Base-by-base conservation (phyloP, 2,888 invertebrate species). In the Acleris holmiana region DNA sequence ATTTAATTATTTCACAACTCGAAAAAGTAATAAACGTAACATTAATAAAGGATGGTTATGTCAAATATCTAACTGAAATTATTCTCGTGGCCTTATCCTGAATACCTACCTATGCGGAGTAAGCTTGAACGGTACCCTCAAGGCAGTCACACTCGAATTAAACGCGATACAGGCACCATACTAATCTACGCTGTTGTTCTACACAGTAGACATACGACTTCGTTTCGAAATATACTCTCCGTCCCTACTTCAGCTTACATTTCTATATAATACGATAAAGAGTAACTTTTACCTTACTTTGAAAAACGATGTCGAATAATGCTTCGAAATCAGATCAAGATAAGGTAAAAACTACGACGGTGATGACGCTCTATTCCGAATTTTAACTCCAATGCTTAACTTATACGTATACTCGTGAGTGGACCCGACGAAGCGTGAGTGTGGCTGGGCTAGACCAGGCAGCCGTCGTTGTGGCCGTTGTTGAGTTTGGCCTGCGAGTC, bases 401-500 rank as follows among this genome's bases (percentile, higher is more conserved):
- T 77, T 84, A 86, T 83, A 88, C 88, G 88, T 89, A 88, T 88
- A 89, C 87, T 82, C 83, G 80, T 84, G 84, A 78, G 83, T 44
- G 90, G 90, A 90, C 89, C 89, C 89, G 82, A 84, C 82, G 75
- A 76, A 76, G 74, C 53, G 55, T 61, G 54, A 17, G 35, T 70
- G 62, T 63, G 49, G 56, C 64, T 68, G 69, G 68, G 72, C 89
- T 93, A 94, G 77, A 94, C 94, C 86, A 94, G 94, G 80, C 94
- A 94, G 68, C 94, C 94, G 76, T 94, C 94, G 78, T 94, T 94
- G 72, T 94, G 88, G 74, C 93, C 93, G 79, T 86, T 93, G 74
- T 87, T 90, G 77, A 93, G 92, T 84, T 93, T 93, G 29, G 76
- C 73, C 76, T 93, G 93, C 47, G 84, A 70, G 65, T 93, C 93